These are phyloP conservation scores for Strigamia crassipes DNA, from an alignment of 2,888 invertebrate genomes.

Conservation along the genomic window DNA sequence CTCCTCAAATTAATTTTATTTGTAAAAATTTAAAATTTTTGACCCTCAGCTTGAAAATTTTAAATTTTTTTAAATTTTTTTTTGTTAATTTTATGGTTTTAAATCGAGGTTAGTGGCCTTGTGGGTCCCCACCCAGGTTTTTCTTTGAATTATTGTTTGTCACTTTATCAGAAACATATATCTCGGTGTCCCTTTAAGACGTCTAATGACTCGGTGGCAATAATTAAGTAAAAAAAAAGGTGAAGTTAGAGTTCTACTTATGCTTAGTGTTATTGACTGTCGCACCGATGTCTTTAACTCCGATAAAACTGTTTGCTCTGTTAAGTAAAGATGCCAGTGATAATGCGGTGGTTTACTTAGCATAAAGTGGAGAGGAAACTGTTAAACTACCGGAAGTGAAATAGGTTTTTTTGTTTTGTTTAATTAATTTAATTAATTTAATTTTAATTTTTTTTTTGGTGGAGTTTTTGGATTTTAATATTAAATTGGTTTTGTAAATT, in stretches of 20 bases:
- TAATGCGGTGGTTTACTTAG: slow-evolving; percentile 1
- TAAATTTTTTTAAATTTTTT: not conserved
- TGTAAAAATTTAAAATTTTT: no score
- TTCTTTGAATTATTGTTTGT: slow-evolving; percentile 33
- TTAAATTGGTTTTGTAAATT: not conserved
- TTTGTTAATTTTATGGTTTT: not conserved
- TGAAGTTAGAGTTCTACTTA: not conserved
- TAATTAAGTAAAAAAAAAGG: not conserved
- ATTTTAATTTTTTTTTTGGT: no score
- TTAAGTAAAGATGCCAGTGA: slow-evolving; percentile 8
- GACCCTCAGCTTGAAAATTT: not conserved
- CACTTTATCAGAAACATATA: not conserved
- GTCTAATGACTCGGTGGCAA: not conserved
- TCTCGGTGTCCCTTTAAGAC: not conserved
- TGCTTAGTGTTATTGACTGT: not conserved
- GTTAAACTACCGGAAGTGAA: not conserved
- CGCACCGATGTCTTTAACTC: not conserved
- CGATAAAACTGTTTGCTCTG: slow-evolving; percentile 14
- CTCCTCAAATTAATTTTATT: no score
- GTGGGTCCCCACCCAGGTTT: not conserved
- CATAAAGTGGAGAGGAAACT: not conserved
- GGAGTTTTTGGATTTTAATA: not conserved
- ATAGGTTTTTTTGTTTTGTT: not conserved
- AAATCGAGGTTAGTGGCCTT: slow-evolving; percentile 10
- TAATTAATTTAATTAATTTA: no score